A percentile compares a stretch with the other conserved stretches of the same genome.
These are phyloP conservation scores for Macropus fuliginosus DNA, from an alignment of 2,797 vertebrate species.

Conservation along the genomic window DNA sequence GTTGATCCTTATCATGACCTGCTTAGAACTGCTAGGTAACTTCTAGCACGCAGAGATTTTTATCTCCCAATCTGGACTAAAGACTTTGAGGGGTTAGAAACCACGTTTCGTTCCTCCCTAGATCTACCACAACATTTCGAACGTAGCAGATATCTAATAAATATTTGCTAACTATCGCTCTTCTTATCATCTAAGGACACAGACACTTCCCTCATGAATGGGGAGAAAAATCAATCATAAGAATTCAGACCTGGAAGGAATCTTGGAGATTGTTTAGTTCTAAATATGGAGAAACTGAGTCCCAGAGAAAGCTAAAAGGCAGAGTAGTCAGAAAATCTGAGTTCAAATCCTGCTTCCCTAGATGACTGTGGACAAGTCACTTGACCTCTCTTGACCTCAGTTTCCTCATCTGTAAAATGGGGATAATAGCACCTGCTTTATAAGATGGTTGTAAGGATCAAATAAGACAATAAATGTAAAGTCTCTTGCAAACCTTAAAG, in stretches of 20 bases:
- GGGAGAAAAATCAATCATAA: neutral
- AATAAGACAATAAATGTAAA: neutral
- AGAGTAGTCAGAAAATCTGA: neutral
- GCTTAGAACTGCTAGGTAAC: neutral
- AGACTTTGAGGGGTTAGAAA: neutral
- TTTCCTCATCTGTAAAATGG: neutral
- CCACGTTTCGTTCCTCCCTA: neutral
- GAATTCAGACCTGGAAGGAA: neutral
- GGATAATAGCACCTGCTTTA: neutral
- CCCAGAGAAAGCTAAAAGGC: neutral
- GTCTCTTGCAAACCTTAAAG: neutral
- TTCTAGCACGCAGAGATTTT: neutral
- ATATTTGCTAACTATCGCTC: neutral
- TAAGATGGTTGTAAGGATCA: neutral
- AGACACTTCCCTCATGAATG: neutral
- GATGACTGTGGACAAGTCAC: neutral
- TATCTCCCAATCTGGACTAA: neutral
- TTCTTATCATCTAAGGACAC: neutral
- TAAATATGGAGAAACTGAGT: neutral
- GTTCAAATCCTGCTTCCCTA: neutral
- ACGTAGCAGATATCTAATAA: neutral
- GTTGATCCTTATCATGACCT: neutral
- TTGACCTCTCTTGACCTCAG: neutral
- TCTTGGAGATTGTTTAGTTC: neutral
- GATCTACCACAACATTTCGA: neutral